A percentile compares a stretch with the other conserved stretches of the same genome.
Evolutionary conservation across 2,888 invertebrate genomes (phyloP).

Genomic region (Parapristionchus giblindavisi): DNA sequence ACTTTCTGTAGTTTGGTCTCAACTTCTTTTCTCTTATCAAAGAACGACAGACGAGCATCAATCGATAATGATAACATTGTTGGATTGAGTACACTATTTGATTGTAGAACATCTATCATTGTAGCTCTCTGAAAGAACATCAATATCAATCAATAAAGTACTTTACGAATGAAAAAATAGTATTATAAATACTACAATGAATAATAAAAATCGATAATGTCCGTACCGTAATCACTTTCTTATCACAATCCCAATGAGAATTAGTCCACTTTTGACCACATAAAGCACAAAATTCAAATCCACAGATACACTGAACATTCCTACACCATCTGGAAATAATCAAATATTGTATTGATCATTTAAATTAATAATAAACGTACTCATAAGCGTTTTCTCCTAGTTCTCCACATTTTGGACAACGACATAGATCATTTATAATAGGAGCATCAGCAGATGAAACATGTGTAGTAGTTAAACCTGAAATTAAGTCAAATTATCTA

Average conservation of each 20-base stretch:
- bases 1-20: background rate
- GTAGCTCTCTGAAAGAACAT: slow-evolving; percentile 1
- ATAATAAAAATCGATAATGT: too few relatives aligned
- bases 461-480: background rate
- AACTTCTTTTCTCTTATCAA: slow-evolving; percentile 25
- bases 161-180: background rate
- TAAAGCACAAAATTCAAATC: background rate
- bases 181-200: background rate
- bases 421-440: slow-evolving; percentile 1
- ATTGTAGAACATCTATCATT: slow-evolving; percentile 11
- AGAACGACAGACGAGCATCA: slow-evolving; percentile 16
- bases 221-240: background rate
- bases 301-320: background rate
- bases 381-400: background rate
- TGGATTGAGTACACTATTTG: background rate
- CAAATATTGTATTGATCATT: background rate
- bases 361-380: background rate
- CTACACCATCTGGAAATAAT: slow-evolving; percentile 2
- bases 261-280: slow-evolving; percentile 25
- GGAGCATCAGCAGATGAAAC: slow-evolving; percentile 6
- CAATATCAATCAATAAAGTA: background rate
- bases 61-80: slow-evolving; percentile 15
- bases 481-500: background rate
- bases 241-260: slow-evolving; percentile 1
- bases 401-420: slow-evolving; percentile 8